phyloP scores from a whole-genome alignment of 2,797 vertebrate genomes.

The Typhlichthys subterraneus region DNA sequence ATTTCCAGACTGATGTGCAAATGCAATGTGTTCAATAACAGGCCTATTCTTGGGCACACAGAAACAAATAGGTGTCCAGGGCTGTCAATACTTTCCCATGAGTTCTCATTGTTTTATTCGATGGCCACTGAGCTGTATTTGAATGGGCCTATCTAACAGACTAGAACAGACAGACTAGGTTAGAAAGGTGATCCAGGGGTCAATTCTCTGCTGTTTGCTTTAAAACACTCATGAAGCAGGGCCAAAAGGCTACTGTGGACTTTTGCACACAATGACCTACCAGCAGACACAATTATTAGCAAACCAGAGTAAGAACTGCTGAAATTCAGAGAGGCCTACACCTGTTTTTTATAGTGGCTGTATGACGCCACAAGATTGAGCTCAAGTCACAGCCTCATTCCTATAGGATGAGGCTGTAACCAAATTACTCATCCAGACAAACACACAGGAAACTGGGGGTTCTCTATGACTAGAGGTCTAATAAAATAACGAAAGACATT shows the following conservation, averaged over 20 bases:
- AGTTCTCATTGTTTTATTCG: neutral
- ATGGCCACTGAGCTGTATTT: neutral
- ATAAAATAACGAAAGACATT: neutral
- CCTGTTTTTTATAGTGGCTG: too few species aligned
- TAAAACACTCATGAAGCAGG: neutral
- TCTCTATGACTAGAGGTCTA: neutral
- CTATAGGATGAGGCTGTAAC: slow-evolving; percentile 35
- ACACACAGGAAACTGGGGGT: slow-evolving; percentile 11
- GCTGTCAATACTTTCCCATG: neutral
- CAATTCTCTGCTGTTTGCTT: slow-evolving; percentile 9
- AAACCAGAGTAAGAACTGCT: too few species aligned
- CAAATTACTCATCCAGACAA: slow-evolving; percentile 18
- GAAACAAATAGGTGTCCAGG: neutral
- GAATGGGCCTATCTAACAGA: neutral
- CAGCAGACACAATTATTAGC: too few species aligned
- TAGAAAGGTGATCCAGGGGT: too few species aligned
- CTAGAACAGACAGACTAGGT: too few species aligned
- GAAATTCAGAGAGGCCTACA: too few species aligned
- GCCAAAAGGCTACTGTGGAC: too few species aligned
- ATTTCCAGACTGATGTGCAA: neutral
- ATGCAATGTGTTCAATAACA: too few species aligned
- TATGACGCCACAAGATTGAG: neutral
- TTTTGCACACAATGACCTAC: too few species aligned
- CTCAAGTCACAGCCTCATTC: slow-evolving; percentile 55
- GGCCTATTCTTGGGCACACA: too few species aligned